These are phyloP conservation scores for Aromia moschata DNA, from an alignment of 2,888 invertebrate genomes.

Conservation along the genomic window DNA sequence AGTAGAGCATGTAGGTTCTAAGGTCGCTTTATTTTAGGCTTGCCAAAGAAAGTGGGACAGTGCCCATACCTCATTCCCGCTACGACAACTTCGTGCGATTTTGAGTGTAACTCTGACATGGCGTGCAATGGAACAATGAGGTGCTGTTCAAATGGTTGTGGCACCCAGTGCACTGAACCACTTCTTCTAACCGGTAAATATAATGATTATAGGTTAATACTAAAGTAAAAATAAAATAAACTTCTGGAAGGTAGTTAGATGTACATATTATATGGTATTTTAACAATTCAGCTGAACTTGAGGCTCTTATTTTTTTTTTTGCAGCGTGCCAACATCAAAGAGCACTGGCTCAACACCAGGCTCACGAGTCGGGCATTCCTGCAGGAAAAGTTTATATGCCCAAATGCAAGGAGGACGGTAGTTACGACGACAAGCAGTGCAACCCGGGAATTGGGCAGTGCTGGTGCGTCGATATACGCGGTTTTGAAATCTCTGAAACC, in stretches of 20 bases:
- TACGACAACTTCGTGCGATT: conserved; percentile 74
- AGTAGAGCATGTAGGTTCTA: no score
- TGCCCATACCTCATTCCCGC: conserved; percentile 84
- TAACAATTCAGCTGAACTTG: no score
- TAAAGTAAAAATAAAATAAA: no score
- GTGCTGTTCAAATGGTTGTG: conserved; percentile 89
- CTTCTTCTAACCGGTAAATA: conserved; percentile 71
- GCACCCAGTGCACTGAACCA: conserved; percentile 81
- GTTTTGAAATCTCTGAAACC: conserved; percentile 79
- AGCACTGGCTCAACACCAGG: conserved; percentile 68
- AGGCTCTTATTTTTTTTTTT: conserved; percentile 20
- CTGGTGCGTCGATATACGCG: conserved; percentile 84
- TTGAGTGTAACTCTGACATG: conserved; percentile 79
- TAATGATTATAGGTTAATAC: no score
- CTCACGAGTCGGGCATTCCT: conserved; percentile 77
- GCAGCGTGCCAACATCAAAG: conserved; percentile 74
- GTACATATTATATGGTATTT: no score
- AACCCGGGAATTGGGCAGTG: conserved; percentile 73
- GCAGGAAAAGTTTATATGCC: conserved; percentile 80
- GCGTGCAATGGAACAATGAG: conserved; percentile 77
- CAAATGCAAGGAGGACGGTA: conserved; percentile 75
- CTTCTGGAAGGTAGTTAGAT: no score
- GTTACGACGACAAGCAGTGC: conserved; percentile 78
- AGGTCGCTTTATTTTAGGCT: conserved; percentile 52
- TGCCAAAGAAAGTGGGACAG: conserved; percentile 79